A percentile compares a stretch with the other conserved stretches of the same genome.
Evolutionary conservation across 2,797 vertebrate species (phyloP).

Genomic region (Cossypha heuglini): DNA sequence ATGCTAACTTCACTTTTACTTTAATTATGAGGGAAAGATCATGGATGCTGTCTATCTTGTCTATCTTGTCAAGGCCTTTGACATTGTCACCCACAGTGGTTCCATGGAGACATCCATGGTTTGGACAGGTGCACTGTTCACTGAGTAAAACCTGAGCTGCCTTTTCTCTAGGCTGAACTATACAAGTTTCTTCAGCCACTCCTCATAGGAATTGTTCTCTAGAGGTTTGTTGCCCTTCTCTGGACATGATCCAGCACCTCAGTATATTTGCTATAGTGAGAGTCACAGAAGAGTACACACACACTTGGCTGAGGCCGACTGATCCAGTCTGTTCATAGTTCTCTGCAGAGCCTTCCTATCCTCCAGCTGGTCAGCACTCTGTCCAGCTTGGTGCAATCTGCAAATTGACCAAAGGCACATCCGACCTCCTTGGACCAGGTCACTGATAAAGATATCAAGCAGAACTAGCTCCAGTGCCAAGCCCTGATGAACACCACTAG

Average conservation of each 20-base stretch:
- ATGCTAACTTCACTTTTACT: background rate
- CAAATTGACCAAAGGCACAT: background rate
- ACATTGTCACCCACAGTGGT: fast-evolving
- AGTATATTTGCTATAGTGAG: background rate
- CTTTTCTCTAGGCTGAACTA: background rate
- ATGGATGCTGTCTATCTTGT: background rate
- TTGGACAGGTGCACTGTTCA: background rate
- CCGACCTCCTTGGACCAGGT: background rate
- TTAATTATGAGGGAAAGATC: background rate
- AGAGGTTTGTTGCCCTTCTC: background rate
- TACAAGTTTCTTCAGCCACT: background rate
- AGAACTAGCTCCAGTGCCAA: fast-evolving
- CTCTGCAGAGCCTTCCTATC: background rate
- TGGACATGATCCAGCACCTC: background rate
- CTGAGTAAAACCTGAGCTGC: fast-evolving
- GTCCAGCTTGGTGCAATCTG: background rate
- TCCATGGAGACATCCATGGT: background rate
- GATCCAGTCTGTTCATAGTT: too few species aligned
- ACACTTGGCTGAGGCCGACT: background rate
- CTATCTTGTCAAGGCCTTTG: background rate
- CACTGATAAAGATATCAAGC: background rate
- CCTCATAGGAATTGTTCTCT: background rate
- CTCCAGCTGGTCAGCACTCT: background rate
- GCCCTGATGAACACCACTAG: too few species aligned
- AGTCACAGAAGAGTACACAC: background rate